Conservation (phyloP, 2,797 vertebrate species). For the Brotula barbata region DNA sequence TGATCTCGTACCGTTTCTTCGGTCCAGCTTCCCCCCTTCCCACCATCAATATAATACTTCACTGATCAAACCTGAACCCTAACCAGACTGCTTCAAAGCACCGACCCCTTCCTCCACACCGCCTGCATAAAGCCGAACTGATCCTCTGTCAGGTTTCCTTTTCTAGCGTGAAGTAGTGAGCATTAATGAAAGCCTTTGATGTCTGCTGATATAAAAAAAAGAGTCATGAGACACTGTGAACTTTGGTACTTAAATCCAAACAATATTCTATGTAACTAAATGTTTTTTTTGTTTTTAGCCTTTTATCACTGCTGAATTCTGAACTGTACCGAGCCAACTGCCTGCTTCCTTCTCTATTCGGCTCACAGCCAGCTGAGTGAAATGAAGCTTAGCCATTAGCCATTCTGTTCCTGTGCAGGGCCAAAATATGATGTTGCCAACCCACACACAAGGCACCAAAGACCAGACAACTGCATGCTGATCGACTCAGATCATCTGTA, state of each 20-base stretch:
- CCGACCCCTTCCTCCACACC: conserved; percentile 37
- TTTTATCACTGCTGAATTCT: no score
- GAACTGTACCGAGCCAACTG: no score
- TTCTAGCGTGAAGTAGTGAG: conserved; percentile 4
- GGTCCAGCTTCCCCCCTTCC: not conserved
- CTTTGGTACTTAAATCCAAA: conserved; percentile 1
- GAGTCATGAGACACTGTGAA: not conserved
- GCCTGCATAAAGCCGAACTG: conserved; percentile 14
- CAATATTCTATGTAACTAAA: no score
- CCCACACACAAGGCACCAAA: no score
- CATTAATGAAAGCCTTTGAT: conserved; percentile 50
- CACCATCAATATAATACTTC: conserved; percentile 42
- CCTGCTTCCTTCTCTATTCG: no score
- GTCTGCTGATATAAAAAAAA: conserved; percentile 22
- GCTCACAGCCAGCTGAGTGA: no score
- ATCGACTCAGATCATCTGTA: no score
- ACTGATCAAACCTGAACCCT: conserved; percentile 45
- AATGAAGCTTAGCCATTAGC: no score
- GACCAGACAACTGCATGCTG: no score
- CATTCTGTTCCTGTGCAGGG: no score
- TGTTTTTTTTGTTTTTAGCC: no score
- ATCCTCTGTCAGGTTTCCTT: conserved; percentile 22
- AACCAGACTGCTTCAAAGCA: conserved; percentile 57
- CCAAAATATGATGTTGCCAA: no score
- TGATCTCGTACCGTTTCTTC: conserved; percentile 29